Evolutionary conservation across 92 coral and sea anemone species (phyloP), one percentile per base, ranked within the genome.

Genomic region (Zoanthus gigantus): DNA sequence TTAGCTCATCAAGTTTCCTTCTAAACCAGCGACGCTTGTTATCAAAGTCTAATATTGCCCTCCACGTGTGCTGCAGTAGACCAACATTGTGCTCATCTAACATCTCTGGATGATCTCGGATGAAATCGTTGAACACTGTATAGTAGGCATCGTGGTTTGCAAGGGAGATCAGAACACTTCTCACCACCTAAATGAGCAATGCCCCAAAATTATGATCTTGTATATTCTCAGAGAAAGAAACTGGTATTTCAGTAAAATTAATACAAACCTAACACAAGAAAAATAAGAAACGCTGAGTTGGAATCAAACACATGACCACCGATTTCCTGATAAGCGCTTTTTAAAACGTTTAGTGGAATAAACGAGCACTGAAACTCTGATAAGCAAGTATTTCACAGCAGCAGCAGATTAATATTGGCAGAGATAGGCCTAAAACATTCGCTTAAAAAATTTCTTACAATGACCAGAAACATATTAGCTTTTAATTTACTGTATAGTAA

Each of bases 81-180:
- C 99, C 99, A 83, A 91, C 93, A 85, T 96, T 94, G 85, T 93
- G 75, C 56, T 95, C 95, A 2, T 96, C 99, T 46, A 96, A 91
- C 90, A 96, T 77, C 56, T 93, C 94, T 8, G 97, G 98, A 76
- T 96, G 92, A 73, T 63, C 90, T 10, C 99, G 95, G 66, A 96
- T 89, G 72, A 96, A 96, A 79, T 96, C 99, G 83, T 96, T 96
- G 74, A 96, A 96, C 23, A 96, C 98, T 5, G 98, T 94, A 88
- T 96, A 96, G 89, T 96, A 96, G 0, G 98, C 99, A 88, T 96
- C 99, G 61, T 96, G 99, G 79, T 93, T 96, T 80, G 98, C 99
- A 66, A 96, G 78, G 0, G 99, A 96, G 9, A 95, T 90, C 29
- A 96, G 91, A 45, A 94, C 98, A 89, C 94, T 94, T 88, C 93